Conservation (phyloP, 1,140 invertebrate species). For the Ridgeia piscesae region DNA sequence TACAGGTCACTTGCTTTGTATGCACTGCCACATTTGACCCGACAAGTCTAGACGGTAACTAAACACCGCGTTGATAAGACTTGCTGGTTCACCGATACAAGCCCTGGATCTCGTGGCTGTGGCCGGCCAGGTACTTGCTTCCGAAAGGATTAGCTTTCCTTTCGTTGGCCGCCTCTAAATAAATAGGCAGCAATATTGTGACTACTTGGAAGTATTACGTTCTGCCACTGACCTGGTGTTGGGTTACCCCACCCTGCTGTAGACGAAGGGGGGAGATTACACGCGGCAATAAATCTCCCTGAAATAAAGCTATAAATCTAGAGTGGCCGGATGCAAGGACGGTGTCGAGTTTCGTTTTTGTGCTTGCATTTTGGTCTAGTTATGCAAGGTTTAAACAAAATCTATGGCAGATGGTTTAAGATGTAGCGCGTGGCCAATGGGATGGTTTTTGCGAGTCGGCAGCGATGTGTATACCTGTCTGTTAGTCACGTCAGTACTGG, state of each 20-base stretch:
- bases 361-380: neutral
- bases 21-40: neutral
- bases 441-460: neutral
- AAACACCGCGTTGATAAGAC: neutral
- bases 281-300: neutral
- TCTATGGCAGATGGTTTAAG: neutral
- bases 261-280: neutral
- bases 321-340: neutral
- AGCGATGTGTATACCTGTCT: too few relatives aligned
- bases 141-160: neutral
- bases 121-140: neutral
- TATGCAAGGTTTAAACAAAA: neutral
- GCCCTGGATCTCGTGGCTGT: neutral
- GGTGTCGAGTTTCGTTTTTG: neutral
- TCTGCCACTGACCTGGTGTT: neutral
- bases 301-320: neutral
- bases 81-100: neutral
- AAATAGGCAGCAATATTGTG: neutral
- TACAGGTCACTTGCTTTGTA: neutral
- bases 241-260: neutral
- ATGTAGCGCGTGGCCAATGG: too few relatives aligned
- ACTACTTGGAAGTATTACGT: neutral
- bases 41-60: neutral
- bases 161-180: neutral
- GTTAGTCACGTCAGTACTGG: neutral